Conservation (phyloP, 2,797 vertebrate species). For the Alectoris magna region DNA sequence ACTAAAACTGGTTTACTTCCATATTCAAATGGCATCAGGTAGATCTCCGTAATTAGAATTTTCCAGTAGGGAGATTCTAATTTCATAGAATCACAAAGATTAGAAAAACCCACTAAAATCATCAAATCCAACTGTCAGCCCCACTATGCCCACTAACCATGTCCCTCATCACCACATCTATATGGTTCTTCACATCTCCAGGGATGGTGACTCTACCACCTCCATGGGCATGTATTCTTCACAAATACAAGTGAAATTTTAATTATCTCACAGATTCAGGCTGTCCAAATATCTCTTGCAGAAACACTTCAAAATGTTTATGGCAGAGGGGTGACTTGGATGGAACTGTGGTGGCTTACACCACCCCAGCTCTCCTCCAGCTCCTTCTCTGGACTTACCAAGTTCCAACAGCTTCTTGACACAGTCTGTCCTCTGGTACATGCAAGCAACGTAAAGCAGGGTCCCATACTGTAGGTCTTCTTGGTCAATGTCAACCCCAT, state of each 20-base stretch:
- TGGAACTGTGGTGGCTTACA: rapidly evolving
- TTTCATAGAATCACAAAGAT: too few species aligned
- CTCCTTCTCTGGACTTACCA: conserved; percentile 75
- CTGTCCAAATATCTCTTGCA: neutral
- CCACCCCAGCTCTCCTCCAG: rapidly evolving
- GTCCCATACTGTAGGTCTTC: conserved; percentile 85
- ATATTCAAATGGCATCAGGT: neutral
- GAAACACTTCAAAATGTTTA: neutral
- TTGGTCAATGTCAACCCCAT: conserved; percentile 84
- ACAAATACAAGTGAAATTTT: neutral
- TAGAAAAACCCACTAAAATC: too few species aligned
- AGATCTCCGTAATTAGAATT: neutral
- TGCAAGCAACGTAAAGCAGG: conserved; percentile 87
- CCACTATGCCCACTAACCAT: too few species aligned
- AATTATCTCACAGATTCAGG: neutral
- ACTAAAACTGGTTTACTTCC: neutral
- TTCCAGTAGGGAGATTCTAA: neutral
- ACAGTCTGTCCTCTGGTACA: conserved; percentile 80
- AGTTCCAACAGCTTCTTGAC: conserved; percentile 87
- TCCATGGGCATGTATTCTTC: neutral
- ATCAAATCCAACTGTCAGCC: too few species aligned
- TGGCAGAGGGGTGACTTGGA: neutral
- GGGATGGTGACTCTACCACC: too few species aligned
- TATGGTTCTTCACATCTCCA: too few species aligned
- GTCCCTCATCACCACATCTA: too few species aligned